Conservation (phyloP, 2,888 invertebrate species). For the Lagria hirta region DNA sequence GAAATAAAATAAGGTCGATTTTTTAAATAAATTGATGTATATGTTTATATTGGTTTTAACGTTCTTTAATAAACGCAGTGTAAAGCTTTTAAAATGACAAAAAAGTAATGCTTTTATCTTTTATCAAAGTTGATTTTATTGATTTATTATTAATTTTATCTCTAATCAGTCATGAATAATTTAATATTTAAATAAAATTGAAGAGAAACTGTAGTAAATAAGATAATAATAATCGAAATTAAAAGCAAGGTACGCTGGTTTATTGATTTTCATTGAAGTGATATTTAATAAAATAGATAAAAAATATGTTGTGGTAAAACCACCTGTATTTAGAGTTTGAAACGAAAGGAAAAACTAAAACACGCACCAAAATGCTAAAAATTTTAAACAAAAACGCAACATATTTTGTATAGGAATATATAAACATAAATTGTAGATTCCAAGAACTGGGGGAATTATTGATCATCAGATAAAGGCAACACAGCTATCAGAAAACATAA, state of each 20-base stretch:
- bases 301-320: constrained; percentile 29
- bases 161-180: constrained; percentile 42
- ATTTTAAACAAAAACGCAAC: constrained; percentile 42
- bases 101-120: constrained; percentile 28
- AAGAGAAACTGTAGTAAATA: constrained; percentile 37
- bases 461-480: constrained; percentile 53
- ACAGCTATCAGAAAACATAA: constrained; percentile 52
- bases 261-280: constrained; percentile 35
- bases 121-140: constrained; percentile 45
- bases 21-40: constrained; percentile 5
- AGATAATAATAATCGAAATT: constrained; percentile 40
- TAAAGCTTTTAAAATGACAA: constrained; percentile 25
- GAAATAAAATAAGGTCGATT: too few relatives aligned
- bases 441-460: constrained; percentile 51
- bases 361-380: constrained; percentile 29
- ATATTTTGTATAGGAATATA: too few relatives aligned
- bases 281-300: constrained; percentile 39
- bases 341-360: constrained; percentile 24
- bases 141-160: constrained; percentile 47
- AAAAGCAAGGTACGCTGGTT: constrained; percentile 25
- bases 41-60: constrained; percentile 1
- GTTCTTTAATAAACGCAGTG: constrained; percentile 12
- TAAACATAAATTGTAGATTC: constrained; percentile 41
- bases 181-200: constrained; percentile 44
- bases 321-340: constrained; percentile 42